These are phyloP conservation scores for Blera fallax DNA, from an alignment of 2,888 invertebrate species.

Conservation along the genomic window DNA sequence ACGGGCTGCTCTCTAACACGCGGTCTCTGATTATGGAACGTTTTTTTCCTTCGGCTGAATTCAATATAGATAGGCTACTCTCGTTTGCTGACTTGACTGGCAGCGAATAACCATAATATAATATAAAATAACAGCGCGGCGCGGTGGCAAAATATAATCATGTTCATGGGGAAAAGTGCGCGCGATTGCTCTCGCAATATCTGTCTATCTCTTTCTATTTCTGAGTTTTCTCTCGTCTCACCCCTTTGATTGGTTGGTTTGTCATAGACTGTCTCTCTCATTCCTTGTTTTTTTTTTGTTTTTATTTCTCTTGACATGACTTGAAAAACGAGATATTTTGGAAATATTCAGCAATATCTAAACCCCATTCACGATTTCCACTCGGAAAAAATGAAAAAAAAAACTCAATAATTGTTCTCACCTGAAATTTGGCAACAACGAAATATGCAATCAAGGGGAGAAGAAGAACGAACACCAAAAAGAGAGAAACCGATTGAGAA, in stretches of 20 bases:
- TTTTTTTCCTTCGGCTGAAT: constrained; percentile 68
- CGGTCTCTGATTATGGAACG: constrained; percentile 71
- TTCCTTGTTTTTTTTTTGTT: background rate
- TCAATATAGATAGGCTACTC: constrained; percentile 55
- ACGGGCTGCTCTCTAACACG: constrained; percentile 68
- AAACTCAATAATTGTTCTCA: constrained; percentile 22
- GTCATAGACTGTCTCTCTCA: background rate
- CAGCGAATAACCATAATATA: constrained; percentile 62
- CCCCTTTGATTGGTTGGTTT: constrained; percentile 10
- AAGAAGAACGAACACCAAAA: constrained; percentile 5
- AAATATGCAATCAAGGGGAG: constrained; percentile 31
- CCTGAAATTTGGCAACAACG: constrained; percentile 62
- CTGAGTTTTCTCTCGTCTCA: background rate
- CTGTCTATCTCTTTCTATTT: constrained; percentile 17
- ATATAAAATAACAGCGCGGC: constrained; percentile 47
- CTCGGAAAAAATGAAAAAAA: background rate
- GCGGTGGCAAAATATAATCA: constrained; percentile 42
- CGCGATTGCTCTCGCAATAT: constrained; percentile 25
- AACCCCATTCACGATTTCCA: background rate
- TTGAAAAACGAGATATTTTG: constrained; percentile 16
- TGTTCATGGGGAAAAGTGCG: constrained; percentile 49
- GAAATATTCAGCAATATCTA: constrained; percentile 62
- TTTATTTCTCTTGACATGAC: background rate
- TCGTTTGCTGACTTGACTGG: constrained; percentile 69
- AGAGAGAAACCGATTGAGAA: background rate